Base-by-base conservation (phyloP, 2,113 vertebrate species). In the Lycaon pictus region DNA sequence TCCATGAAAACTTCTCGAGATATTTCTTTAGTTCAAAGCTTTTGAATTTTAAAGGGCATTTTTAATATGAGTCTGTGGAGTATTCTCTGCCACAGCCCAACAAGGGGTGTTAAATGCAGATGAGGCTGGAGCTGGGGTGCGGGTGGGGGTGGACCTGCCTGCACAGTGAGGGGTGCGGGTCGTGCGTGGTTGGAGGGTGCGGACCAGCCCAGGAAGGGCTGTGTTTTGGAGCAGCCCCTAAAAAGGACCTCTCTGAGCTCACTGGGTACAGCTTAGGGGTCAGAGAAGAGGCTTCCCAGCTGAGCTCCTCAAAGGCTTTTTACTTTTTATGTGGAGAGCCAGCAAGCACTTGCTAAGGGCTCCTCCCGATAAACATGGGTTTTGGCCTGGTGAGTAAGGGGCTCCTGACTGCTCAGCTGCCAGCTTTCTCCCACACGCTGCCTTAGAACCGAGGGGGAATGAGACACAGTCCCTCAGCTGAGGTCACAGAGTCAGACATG, bases 21-120 rank as follows among this genome's bases (percentile, higher is more conserved):
- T 99, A 98, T 98, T 99, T 99, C 99, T 99, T 99, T 98, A 99
- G 99, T 99, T 99, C 99, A 99, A 99, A 99, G 99, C 99, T 98
- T 98, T 98, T 98, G 98, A 98, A 98, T 99, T 99, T 99, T 99
- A 99, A 99, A 99, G 99, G 99, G 99, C 99, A 99, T 99, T 99
- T 99, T 99, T 99, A 99, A 99, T 99, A 99, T 88, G 97, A 97
- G 97, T 65, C 98, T 99, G 98, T 98, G 83, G 98, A 98, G 98
- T 98, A 97, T 98, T 98, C 98, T 97, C 98, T 98, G 98, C 97
- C 97, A 97, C 97, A 97, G 63, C 98, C 96, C 80, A 97, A 97
- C 98, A 98, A 98, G 98, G 98, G 98, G 98, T 98, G 98, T 96
- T 98, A 98, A 98, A 98, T 98, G 98, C 98, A 98, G 98, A 98